Percentiles rank a stretch among this genome's conserved stretches.
Evolutionary conservation across 2,113 vertebrate species (phyloP).

Genomic region (Halichoeres trimaculatus): DNA sequence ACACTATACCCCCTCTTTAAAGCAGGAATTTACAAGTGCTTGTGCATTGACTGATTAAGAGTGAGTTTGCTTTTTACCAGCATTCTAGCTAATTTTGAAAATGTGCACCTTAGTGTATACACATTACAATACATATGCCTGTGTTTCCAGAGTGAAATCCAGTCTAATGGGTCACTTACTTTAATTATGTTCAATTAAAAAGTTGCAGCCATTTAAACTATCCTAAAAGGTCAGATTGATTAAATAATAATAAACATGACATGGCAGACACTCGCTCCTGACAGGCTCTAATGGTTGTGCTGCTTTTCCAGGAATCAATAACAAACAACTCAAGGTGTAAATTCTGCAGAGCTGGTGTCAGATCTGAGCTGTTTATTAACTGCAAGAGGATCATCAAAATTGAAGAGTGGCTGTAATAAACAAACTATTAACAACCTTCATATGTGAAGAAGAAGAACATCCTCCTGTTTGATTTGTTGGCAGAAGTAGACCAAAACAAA

Average conservation of each 20-base stretch:
- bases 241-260: conserved; percentile 38
- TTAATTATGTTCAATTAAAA: conserved; percentile 30
- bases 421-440: neutral
- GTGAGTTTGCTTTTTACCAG: too few species aligned
- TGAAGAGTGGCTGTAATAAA: neutral
- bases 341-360: conserved; percentile 7
- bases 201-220: conserved; percentile 1
- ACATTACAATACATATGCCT: too few species aligned
- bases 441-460: neutral
- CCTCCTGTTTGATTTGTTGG: neutral
- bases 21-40: too few species aligned
- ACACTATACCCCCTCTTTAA: too few species aligned
- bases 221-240: conserved; percentile 14
- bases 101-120: too few species aligned
- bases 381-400: neutral
- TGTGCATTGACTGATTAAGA: too few species aligned
- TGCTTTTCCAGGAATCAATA: neutral
- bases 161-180: too few species aligned
- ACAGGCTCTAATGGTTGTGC: conserved; percentile 22
- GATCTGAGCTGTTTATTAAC: neutral
- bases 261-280: conserved; percentile 8
- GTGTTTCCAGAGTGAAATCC: too few species aligned
- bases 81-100: too few species aligned
- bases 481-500: neutral
- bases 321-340: conserved; percentile 17